Evolutionary conservation across 2,113 vertebrate species (phyloP), one percentile per base, ranked within the genome.

Genomic region (Porphyrio hochstetteri): DNA sequence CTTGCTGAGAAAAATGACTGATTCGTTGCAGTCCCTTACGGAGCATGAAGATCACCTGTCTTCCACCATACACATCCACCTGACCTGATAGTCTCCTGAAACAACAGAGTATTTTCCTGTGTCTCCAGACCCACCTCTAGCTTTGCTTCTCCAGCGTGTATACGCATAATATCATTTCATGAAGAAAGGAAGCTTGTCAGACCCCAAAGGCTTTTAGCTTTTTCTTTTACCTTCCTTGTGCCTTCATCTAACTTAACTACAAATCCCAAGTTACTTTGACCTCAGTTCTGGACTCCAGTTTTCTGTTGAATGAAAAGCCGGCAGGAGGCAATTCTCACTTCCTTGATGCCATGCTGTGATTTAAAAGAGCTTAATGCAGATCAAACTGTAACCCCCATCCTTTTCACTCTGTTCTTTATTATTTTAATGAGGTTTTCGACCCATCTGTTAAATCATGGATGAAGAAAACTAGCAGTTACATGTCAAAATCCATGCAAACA

Each of bases 401-500:
- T 53, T 82, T 67, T 74, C n/a, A 57, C 19, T 95, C 28, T 55
- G 25, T 44, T 84, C 78, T 96, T 94, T 72, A 74, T 91, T 69
- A 90, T 82, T 96, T 94, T 82, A 90, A 85, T 91, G 90, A 95
- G 61, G 40, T 87, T 95, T 96, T 82, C 6, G 1, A 81, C 69
- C 44, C 52, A 91, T 94, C 81, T 93, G 63, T 88, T 96, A 94
- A 95, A 95, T 91, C 78, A 80, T 40, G 55, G 87, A 82, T 82
- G 59, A 96, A 93, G 70, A 94, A 94, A 95, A 93, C 68, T 71
- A 93, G 78, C 84, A 95, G 89, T 57, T 90, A 80, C 78, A 70
- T 93, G 70, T 85, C 79, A 96, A 94, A 96, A 96, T 89, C 55
- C 92, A 88, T 46, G 67, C 84, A 93, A 91, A 95, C 40, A 90